Evolutionary conservation across 2,113 vertebrate species (phyloP), one percentile per base, ranked within the genome.

Genomic region (Nycticryphes semicollaris): DNA sequence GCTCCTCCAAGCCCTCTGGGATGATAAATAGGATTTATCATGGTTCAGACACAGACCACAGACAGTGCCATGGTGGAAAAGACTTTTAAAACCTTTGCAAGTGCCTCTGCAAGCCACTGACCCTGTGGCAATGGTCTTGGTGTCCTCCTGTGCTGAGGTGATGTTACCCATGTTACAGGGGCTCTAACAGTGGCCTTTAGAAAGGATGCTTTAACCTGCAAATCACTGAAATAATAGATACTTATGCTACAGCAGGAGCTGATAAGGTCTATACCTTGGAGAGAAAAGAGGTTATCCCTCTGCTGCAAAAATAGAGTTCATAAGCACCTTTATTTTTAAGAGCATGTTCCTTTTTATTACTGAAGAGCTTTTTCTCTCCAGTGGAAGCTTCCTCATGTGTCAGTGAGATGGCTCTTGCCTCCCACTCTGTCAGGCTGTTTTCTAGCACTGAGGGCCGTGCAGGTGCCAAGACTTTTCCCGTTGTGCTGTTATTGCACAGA

Each of bases 371-470:
- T 3, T 37, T 56, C 3, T 81, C 16, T 67, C 8, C 4, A 13
- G 0, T 1, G 28, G 27, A 17, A 10, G 3, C 5, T 28, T 31
- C 12, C 30, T n/a, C 0, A 0, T 27, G 14, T 3, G 0, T 15
- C 15, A 30, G 31, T 7, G 24, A 28, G 21, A 3, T 0, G 1
- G 20, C n/a, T 54, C 33, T 48, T 5, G 0, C 30, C 35, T n/a
- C 37, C 17, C 0, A 1, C 24, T 30, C n/a, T 48, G 3, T 1
- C 4, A 3, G 54, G 51, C 50, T 54, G 23, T 5, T 9, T 56
- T 10, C 31, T 17, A 53, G 60, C 78, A 39, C 68, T 0, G 1
- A 37, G 63, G 59, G 30, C 59, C 47, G 7, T 35, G n/a, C 72
- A 2, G 10, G 1, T 9, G 69, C 57, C 11, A 8, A 37, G 47